phyloP scores from a whole-genome alignment of 2,113 vertebrate genomes.

The Nothoprocta pentlandii region DNA sequence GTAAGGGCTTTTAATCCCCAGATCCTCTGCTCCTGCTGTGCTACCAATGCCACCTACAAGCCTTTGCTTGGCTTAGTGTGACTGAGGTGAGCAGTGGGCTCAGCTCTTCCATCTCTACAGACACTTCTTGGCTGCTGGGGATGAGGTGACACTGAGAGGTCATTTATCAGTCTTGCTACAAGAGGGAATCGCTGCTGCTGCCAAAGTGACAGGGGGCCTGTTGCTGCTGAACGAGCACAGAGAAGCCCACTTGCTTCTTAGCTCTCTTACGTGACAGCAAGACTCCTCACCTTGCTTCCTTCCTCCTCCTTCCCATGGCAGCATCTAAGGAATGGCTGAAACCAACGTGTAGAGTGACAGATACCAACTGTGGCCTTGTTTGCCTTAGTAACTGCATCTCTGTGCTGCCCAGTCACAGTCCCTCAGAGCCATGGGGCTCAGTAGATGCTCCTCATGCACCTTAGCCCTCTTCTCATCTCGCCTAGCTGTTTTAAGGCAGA shows the following conservation, averaged over 20 bases:
- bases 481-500: not conserved
- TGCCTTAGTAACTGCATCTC: not conserved
- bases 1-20: not conserved
- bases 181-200: not conserved
- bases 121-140: not conserved
- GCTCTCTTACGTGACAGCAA: not conserved
- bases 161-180: not conserved
- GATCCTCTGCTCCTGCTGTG: not conserved
- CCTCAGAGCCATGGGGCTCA: not conserved
- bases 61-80: not conserved
- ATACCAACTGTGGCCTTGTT: not conserved
- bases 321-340: not conserved
- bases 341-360: not conserved
- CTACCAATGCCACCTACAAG: not conserved
- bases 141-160: not conserved
- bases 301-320: not conserved
- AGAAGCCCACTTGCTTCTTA: not conserved
- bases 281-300: not conserved
- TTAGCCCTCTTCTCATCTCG: not conserved
- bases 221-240: not conserved
- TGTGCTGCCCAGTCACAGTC: not conserved
- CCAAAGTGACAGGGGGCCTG: not conserved
- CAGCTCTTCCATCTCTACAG: accelerated
- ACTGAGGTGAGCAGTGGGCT: not conserved
- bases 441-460: not conserved